Evolutionary conservation across 1,140 invertebrate species (phyloP), one percentile per base, ranked within the genome.

Genomic region (Drosophila melanica): DNA sequence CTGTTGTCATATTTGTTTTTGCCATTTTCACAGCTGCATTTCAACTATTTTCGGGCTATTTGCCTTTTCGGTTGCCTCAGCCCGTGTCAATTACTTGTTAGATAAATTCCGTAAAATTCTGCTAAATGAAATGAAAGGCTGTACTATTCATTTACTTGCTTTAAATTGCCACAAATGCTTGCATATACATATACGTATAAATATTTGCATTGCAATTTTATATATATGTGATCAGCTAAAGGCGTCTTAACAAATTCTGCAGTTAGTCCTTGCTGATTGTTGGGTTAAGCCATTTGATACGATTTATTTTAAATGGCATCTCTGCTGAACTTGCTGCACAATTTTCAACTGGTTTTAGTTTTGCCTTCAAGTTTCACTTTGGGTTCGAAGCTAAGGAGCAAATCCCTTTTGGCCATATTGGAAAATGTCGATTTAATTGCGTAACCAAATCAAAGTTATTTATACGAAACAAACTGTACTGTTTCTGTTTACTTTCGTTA

Each of bases 61-160:
- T 68, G 55, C 44, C 33, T 63, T 45, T 62, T 41, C 14, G 44
- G 35, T 35, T 44, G 39, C 11, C 58, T 12, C 35, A 50, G 60
- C 60, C 27, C 67, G 50, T 78, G 73, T 75, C 73, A 75, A 71
- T 78, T 78, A 75, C 55, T 68, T 65, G 27, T 20, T 54, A 59
- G 51, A 79, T 76, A 79, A 76, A 76, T 67, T 79, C 33, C 23
- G 20, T 44, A 75, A 76, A 72, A 72, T 67, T 48, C 37, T 45
- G 39, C 50, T 58, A 72, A 79, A 68, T 64, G 33, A 68, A 80
- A 71, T 72, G 58, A 62, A 75, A 51, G 64, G 53, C 27, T 47
- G 41, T 39, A 51, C 54, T 45, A 51, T 63, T 18, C 58, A 27
- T 51, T 66, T 53, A 39, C 64, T 66, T 47, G 45, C 51, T 16